These are phyloP conservation scores for Danio aesculapii DNA, from an alignment of 2,797 vertebrate species.

Conservation along the genomic window DNA sequence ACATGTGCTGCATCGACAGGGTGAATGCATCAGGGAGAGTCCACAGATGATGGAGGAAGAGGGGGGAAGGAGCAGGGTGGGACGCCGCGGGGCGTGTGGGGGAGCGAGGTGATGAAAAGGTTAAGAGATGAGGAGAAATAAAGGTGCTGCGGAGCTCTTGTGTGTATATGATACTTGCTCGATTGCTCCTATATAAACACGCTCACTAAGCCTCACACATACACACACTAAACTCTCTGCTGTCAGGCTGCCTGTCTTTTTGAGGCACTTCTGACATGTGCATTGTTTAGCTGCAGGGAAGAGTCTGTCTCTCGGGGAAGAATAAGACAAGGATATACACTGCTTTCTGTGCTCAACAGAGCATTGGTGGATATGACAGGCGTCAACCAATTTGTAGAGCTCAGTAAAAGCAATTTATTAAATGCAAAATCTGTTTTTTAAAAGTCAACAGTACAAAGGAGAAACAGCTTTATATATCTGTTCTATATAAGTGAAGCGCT, in stretches of 20 bases:
- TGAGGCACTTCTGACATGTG: conserved; percentile 60
- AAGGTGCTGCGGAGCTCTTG: background rate
- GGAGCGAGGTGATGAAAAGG: conserved; percentile 22
- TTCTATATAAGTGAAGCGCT: background rate
- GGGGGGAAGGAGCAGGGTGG: background rate
- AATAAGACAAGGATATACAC: conserved; percentile 47
- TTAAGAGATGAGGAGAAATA: conserved; percentile 29
- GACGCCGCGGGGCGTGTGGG: conserved; percentile 13
- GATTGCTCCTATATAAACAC: conserved; percentile 25
- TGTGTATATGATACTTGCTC: conserved; percentile 16
- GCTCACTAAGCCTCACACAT: conserved; percentile 28
- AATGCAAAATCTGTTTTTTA: background rate
- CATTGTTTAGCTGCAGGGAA: conserved; percentile 69
- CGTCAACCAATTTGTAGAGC: conserved; percentile 14
- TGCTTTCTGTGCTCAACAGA: conserved; percentile 7
- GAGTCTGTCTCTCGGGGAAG: conserved; percentile 51
- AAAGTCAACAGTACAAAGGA: background rate
- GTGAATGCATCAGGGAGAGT: conserved; percentile 59
- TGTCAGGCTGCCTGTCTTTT: conserved; percentile 50
- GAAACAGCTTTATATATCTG: background rate
- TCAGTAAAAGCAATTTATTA: background rate
- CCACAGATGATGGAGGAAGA: background rate
- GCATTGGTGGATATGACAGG: background rate
- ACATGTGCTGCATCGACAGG: conserved; percentile 72
- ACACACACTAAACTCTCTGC: conserved; percentile 40